Conservation (phyloP, 2,888 invertebrate genomes). For the Callosobruchus maculatus region DNA sequence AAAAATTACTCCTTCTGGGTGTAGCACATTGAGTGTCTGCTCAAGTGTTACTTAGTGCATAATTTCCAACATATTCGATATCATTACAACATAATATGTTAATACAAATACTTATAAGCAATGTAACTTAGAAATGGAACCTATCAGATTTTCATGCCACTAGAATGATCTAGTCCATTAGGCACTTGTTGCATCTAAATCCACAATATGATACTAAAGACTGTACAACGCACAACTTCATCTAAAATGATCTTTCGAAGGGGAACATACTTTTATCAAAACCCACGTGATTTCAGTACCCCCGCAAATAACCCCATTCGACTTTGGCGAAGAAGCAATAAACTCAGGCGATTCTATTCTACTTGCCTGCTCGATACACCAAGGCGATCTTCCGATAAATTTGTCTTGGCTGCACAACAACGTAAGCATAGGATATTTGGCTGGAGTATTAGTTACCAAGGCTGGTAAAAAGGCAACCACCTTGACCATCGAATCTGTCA, state of each 20-base stretch:
- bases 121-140: too few species aligned
- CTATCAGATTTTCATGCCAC: too few species aligned
- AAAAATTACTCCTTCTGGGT: too few species aligned
- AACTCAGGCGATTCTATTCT: slow-evolving; percentile 61
- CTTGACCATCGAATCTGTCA: slow-evolving; percentile 63
- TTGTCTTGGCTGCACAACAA: slow-evolving; percentile 74
- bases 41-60: too few species aligned
- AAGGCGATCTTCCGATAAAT: slow-evolving; percentile 72
- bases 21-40: too few species aligned
- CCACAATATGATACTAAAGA: not conserved
- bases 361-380: slow-evolving; percentile 59
- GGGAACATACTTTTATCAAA: not conserved
- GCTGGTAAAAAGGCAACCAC: slow-evolving; percentile 40
- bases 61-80: too few species aligned
- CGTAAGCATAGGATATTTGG: slow-evolving; percentile 46
- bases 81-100: too few species aligned
- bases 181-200: too few species aligned
- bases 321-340: slow-evolving; percentile 57
- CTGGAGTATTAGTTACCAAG: slow-evolving; percentile 50
- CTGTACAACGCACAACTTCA: not conserved
- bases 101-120: too few species aligned
- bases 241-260: not conserved
- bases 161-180: too few species aligned
- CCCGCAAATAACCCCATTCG: slow-evolving; percentile 47
- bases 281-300: slow-evolving; percentile 30